Evolutionary conservation across 1,140 invertebrate genomes (phyloP).

Genomic region (Cardiocondyla obscurior): DNA sequence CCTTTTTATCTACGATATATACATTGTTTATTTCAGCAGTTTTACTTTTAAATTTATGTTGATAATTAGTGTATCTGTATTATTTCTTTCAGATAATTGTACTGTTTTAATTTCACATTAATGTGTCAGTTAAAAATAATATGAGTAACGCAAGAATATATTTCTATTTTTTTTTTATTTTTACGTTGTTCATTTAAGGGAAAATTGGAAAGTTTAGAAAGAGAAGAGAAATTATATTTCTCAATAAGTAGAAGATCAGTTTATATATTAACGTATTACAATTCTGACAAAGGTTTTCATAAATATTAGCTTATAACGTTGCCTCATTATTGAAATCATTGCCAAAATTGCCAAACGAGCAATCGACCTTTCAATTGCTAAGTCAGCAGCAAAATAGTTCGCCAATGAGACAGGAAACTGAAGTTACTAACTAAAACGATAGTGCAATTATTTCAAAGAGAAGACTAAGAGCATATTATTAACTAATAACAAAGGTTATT

Average conservation of each 20-base stretch:
- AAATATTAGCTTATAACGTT: neutral
- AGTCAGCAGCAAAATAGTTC: neutral
- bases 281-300: neutral
- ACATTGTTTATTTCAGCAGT: slow-evolving; percentile 41
- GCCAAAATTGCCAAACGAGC: neutral
- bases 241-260: neutral
- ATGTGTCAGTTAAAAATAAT: neutral
- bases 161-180: neutral
- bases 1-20: neutral
- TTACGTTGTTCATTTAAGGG: neutral
- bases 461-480: neutral
- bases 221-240: neutral
- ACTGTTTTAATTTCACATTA: neutral
- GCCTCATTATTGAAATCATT: neutral
- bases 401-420: neutral
- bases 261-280: neutral
- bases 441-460: neutral
- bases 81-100: slow-evolving; percentile 21
- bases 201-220: slow-evolving; percentile 3
- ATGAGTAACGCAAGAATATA: neutral
- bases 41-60: slow-evolving; percentile 3
- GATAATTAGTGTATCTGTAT: slow-evolving; percentile 8
- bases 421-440: neutral
- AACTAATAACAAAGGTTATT: neutral
- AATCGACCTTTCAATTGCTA: slow-evolving; percentile 9